Percentiles rank a stretch among this genome's conserved stretches.
These are phyloP conservation scores for Ibycter americanus DNA, from an alignment of 2,797 vertebrate genomes.

Conservation along the genomic window DNA sequence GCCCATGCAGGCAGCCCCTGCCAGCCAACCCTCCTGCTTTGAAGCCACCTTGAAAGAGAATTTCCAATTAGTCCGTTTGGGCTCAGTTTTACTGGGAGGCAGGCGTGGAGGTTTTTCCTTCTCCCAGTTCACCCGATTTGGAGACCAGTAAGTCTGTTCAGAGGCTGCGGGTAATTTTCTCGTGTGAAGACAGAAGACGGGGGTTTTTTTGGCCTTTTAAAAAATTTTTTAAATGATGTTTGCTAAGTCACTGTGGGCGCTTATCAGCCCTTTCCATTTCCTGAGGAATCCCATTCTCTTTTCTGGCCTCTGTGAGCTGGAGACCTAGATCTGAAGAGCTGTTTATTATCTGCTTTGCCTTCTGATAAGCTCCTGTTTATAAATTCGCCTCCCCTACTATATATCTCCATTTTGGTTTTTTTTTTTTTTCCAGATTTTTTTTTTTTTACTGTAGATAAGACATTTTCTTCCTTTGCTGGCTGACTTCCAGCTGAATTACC, in stretches of 20 bases:
- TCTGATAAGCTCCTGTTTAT: conserved; percentile 57
- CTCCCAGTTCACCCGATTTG: neutral
- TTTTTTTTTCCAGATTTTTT: neutral
- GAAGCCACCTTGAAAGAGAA: neutral
- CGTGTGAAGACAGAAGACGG: neutral
- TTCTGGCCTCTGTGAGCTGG: neutral
- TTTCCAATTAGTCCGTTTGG: rapidly evolving
- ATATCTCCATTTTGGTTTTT: neutral
- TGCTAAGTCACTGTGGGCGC: neutral
- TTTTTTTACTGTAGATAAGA: neutral
- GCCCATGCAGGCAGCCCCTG: neutral
- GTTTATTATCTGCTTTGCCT: conserved; percentile 44
- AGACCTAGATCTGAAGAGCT: conserved; percentile 42
- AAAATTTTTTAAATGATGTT: neutral
- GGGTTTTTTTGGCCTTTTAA: neutral
- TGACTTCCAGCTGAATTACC: neutral
- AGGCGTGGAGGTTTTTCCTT: neutral
- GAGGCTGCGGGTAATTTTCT: neutral
- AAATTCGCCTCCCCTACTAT: neutral
- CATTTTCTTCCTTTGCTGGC: neutral
- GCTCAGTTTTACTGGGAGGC: neutral
- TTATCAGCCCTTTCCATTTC: conserved; percentile 53
- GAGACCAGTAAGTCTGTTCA: neutral
- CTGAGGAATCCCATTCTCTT: conserved; percentile 44
- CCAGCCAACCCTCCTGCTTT: neutral